phyloP scores from a whole-genome alignment of 1,140 invertebrate genomes.

The Meloidogyne floridensis region DNA sequence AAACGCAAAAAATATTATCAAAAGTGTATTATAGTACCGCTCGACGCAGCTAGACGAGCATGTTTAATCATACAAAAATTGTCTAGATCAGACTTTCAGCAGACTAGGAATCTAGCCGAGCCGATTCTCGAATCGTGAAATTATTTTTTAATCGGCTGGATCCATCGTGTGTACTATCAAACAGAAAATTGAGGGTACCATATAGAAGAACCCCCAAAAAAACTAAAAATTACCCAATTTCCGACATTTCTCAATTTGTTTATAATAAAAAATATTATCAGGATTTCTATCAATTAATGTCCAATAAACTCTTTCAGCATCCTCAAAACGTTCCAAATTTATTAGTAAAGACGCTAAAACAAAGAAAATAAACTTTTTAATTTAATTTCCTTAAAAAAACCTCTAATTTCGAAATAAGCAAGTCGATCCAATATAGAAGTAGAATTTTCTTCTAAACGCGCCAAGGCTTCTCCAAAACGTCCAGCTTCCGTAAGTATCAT shows the following conservation, averaged over 20 bases:
- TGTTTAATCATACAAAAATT: too few relatives aligned
- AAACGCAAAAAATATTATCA: too few relatives aligned
- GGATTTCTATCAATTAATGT: conserved; percentile 87
- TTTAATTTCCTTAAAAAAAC: conserved; percentile 12
- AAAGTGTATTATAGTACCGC: too few relatives aligned
- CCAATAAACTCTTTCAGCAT: conserved; percentile 82
- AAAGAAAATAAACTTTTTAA: not conserved
- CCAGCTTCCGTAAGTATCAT: conserved; percentile 91
- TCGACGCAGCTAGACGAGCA: too few relatives aligned
- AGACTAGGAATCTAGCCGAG: too few relatives aligned
- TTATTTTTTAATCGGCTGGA: too few relatives aligned
- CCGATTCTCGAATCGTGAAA: too few relatives aligned
- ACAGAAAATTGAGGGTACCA: too few relatives aligned
- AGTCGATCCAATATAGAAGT: conserved; percentile 90
- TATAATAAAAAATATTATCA: conserved; percentile 90
- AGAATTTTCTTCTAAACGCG: conserved; percentile 83
- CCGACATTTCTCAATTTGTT: conserved; percentile 80
- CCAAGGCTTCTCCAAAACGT: conserved; percentile 78
- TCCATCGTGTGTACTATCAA: too few relatives aligned
- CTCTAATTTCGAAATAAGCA: conserved; percentile 82
- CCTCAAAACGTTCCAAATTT: conserved; percentile 72
- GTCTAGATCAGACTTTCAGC: too few relatives aligned
- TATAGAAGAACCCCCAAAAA: too few relatives aligned
- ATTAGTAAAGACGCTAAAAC: conserved; percentile 72
- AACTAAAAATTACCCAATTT: conserved; percentile 52